Evolutionary conservation across 2,113 vertebrate genomes (phyloP).

Genomic region (Trogon melanurus): DNA sequence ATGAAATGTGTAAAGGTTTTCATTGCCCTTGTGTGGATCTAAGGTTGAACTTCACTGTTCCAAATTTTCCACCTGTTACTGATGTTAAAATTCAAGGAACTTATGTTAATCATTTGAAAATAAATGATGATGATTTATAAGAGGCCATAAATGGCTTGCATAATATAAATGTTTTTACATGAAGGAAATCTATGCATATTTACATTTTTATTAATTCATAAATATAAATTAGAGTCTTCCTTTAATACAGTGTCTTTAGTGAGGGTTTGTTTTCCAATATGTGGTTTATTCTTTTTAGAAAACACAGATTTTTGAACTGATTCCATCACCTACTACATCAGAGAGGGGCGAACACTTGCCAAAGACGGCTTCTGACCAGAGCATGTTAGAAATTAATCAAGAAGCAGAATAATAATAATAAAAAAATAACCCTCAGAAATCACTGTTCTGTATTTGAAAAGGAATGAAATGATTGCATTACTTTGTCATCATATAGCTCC

Average conservation of each 20-base stretch:
- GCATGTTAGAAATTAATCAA: slow-evolving; percentile 15
- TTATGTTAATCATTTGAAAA: slow-evolving; percentile 43
- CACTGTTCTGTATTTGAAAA: slow-evolving; percentile 1
- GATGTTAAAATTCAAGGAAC: slow-evolving; percentile 46
- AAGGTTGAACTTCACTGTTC: slow-evolving; percentile 7
- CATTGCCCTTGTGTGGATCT: background rate
- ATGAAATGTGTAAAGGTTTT: background rate
- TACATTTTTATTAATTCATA: slow-evolving; percentile 73
- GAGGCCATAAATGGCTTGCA: slow-evolving; percentile 54
- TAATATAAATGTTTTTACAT: slow-evolving; percentile 66
- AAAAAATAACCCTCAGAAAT: background rate
- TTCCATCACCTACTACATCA: slow-evolving; percentile 38
- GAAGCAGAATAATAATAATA: background rate
- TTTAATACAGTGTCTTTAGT: slow-evolving; percentile 46
- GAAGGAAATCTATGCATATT: slow-evolving; percentile 59
- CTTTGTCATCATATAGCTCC: background rate
- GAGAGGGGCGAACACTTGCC: background rate
- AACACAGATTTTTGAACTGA: slow-evolving; percentile 44
- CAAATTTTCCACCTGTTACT: slow-evolving; percentile 43
- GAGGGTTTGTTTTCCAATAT: slow-evolving; percentile 36
- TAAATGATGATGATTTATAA: slow-evolving; percentile 57
- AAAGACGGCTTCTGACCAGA: slow-evolving; percentile 28
- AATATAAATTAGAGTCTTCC: slow-evolving; percentile 60
- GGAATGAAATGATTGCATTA: background rate
- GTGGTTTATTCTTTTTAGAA: slow-evolving; percentile 22